phyloP scores from a whole-genome alignment of 2,113 vertebrate genomes.

The Ammodytes dubius region DNA sequence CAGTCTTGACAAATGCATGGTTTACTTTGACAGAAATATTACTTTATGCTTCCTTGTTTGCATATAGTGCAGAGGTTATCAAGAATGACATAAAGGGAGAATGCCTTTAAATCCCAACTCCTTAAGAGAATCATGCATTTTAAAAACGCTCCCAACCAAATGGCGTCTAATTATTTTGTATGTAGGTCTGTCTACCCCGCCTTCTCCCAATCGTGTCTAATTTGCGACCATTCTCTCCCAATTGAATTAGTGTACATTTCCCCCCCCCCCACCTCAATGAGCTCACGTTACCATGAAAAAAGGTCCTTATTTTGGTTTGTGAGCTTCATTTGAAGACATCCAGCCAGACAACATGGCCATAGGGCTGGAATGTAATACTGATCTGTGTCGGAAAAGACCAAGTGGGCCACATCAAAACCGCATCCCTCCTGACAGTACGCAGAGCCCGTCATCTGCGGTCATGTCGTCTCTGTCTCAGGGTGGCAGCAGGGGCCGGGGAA shows the following conservation, averaged over 20 bases:
- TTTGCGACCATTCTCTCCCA: not conserved
- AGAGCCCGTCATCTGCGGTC: constrained; percentile 18
- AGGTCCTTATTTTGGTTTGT: constrained; percentile 53
- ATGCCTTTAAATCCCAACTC: not conserved
- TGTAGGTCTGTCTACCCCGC: not conserved
- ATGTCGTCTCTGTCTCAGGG: constrained; percentile 23
- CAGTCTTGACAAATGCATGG: not conserved
- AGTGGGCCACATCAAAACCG: constrained; percentile 52
- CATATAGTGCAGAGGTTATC: not conserved
- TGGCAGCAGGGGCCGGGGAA: not conserved
- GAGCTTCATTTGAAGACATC: constrained; percentile 48
- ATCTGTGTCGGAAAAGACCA: constrained; percentile 39
- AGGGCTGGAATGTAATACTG: constrained; percentile 62
- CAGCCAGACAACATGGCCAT: constrained; percentile 40
- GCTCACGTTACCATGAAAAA: constrained; percentile 54
- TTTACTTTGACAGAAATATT: not conserved
- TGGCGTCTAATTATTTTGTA: constrained; percentile 17
- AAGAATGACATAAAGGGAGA: not conserved
- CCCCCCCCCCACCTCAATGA: constrained; percentile 56
- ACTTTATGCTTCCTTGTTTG: too few species aligned
- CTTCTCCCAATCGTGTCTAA: constrained; percentile 24
- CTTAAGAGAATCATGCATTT: constrained; percentile 7
- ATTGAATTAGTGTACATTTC: constrained; percentile 40
- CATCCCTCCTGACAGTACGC: constrained; percentile 43
- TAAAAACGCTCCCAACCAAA: constrained; percentile 13